Conservation (phyloP, 2,113 vertebrate genomes). For the Pseudopipra pipra region DNA sequence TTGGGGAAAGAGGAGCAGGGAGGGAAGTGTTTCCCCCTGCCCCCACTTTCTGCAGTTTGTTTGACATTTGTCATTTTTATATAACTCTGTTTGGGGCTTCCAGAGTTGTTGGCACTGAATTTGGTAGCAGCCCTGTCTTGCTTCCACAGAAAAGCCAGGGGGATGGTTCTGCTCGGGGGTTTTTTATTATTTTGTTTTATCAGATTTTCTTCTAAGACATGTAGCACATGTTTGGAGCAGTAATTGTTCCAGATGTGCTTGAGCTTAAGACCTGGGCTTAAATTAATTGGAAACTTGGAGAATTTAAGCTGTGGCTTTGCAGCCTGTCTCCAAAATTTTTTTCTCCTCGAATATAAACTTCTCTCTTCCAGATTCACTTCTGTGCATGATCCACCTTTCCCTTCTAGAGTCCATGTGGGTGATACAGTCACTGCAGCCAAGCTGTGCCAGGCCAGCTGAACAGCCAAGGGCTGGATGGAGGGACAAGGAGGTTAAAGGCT, state of each 20-base stretch:
- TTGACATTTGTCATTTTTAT: slow-evolving; percentile 26
- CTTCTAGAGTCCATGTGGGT: background rate
- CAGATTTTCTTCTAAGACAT: background rate
- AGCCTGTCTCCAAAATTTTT: background rate
- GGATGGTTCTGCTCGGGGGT: background rate
- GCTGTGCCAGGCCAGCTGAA: background rate
- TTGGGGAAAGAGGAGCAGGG: background rate
- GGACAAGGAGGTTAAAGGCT: background rate
- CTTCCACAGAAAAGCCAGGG: background rate
- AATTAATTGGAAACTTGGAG: background rate
- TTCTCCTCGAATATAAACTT: background rate
- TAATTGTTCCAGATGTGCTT: slow-evolving; percentile 6
- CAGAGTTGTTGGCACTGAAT: background rate
- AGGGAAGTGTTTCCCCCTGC: background rate
- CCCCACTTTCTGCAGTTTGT: background rate
- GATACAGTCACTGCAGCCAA: background rate
- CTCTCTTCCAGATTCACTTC: background rate
- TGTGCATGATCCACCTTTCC: background rate
- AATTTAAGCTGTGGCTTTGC: background rate
- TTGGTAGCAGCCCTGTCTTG: background rate
- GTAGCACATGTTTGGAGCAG: background rate
- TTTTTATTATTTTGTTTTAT: background rate
- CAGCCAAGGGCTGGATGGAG: background rate
- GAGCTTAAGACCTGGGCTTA: background rate
- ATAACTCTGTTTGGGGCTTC: background rate